Percentiles rank a stretch among this genome's conserved stretches.
These are phyloP conservation scores for Dysidea cf. avara DNA, from an alignment of 37 sponge, comb jelly and placozoan species.

Conservation along the genomic window DNA sequence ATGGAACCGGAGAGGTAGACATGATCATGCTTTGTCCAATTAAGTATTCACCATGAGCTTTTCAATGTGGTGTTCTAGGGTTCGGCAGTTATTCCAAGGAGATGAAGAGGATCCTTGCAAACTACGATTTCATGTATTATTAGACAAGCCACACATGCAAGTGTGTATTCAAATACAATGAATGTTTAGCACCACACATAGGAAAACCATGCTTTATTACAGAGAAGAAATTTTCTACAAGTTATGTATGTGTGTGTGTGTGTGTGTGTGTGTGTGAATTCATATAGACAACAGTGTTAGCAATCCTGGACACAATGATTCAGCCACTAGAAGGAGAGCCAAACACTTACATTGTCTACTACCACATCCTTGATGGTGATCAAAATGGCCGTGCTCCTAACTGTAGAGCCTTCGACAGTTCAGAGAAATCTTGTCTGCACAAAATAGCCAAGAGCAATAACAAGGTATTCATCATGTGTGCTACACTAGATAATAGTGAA, in stretches of 20 bases:
- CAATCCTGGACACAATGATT: conserved; percentile 69
- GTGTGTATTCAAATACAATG: too few relatives aligned
- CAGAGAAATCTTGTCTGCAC: conserved; percentile 58
- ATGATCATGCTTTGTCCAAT: too few relatives aligned
- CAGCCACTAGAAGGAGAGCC: conserved; percentile 29
- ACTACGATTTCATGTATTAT: conserved; percentile 1
- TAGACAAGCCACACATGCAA: conserved; percentile 1
- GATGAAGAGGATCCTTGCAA: background rate
- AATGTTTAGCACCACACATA: too few relatives aligned
- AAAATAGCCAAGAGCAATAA: conserved; percentile 65
- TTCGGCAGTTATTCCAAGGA: conserved; percentile 9
- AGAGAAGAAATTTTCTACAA: too few relatives aligned
- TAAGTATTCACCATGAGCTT: too few relatives aligned
- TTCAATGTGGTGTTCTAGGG: too few relatives aligned
- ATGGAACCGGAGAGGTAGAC: conserved; percentile 36
- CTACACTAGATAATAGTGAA: background rate
- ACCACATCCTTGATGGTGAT: conserved; percentile 65
- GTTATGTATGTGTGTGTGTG: too few relatives aligned
- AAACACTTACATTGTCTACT: conserved; percentile 40
- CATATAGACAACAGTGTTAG: conserved; percentile 47
- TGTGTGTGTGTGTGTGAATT: too few relatives aligned
- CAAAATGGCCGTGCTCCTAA: conserved; percentile 46
- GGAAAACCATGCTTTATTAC: too few relatives aligned
- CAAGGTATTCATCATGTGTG: conserved; percentile 31
- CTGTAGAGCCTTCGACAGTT: conserved; percentile 29